phyloP scores from a whole-genome alignment of 2,113 vertebrate species.

The Lasiurus borealis region DNA sequence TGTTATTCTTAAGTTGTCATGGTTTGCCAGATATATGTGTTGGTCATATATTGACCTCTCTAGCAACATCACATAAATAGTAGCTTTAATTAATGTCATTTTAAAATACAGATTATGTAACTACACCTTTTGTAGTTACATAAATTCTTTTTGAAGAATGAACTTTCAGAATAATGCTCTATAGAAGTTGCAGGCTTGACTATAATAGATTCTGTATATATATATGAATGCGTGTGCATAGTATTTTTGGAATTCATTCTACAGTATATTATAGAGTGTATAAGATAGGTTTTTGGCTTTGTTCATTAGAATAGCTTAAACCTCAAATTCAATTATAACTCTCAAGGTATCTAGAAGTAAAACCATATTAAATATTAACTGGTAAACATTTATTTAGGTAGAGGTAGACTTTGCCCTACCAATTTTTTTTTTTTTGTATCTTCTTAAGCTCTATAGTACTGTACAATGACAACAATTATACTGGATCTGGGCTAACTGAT shows the following conservation, averaged over 20 bases:
- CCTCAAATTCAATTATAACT: not conserved
- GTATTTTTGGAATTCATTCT: not conserved
- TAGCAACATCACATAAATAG: not conserved
- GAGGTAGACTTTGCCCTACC: not conserved
- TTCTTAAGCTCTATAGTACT: not conserved
- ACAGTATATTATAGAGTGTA: not conserved
- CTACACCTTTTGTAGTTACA: not conserved
- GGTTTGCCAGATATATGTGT: not conserved
- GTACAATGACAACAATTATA: not conserved
- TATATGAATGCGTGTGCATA: not conserved
- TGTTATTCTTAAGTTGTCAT: not conserved
- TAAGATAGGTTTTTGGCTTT: not conserved
- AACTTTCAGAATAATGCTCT: slow-evolving; percentile 37
- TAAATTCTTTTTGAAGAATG: not conserved
- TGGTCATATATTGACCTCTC: not conserved
- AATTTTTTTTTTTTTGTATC: not conserved
- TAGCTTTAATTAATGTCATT: not conserved
- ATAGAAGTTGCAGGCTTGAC: not conserved
- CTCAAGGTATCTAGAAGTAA: slow-evolving; percentile 3
- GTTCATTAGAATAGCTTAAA: not conserved
- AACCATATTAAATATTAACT: not conserved
- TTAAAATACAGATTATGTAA: not conserved
- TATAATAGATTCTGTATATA: not conserved
- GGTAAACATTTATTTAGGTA: not conserved
- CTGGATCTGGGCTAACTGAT: not conserved